Evolutionary conservation across 92 coral and sea anemone genomes (phyloP), one percentile per base, ranked within the genome.

Genomic region (Ricordea florida): DNA sequence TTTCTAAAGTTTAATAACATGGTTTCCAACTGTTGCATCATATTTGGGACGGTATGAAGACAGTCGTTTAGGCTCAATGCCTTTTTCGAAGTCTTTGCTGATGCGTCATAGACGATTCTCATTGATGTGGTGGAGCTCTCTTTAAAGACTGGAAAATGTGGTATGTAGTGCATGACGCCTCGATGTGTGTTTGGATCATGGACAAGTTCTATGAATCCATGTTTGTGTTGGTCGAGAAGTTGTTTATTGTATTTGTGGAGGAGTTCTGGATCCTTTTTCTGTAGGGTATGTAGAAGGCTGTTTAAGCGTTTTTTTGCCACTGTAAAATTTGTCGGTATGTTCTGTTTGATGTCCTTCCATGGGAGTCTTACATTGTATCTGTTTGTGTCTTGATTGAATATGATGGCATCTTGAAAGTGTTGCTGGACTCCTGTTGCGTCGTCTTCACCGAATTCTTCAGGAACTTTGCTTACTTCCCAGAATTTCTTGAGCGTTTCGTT

Each of bases 71-170:
- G 79, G 52, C 83, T 66, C 42, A 49, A 59, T 37, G 72, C 10
- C 32, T 59, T 76, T 25, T 74, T 11, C 35, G 84, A 58, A 6
- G 32, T 26, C 29, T 63, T 50, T 47, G 85, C 85, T 62, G 90
- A 78, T 9, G 81, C 85, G 62, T 78, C 79, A 29, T 66, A 75
- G 20, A 75, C 83, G 33, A 75, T 75, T 67, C 79, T 51, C 83
- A 66, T 79, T 10, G 51, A 20, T 46, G 86, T 65, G 6, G 86
- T 73, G 47, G 82, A 10, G 75, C 86, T 85, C 13, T 79, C 82
- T 72, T 85, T 85, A 32, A 72, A 85, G 40, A 85, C 86, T 6
- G 85, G 85, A 31, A 82, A 78, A 59, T 85, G 85, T 17, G 85
- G 81, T 40, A 70, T 78, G 66, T 78, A 79, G 63, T 85, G 90